A percentile compares a stretch with the other conserved stretches of the same genome.
These are phyloP conservation scores for Chelonus insularis DNA, from an alignment of 1,140 invertebrate genomes.

Conservation along the genomic window DNA sequence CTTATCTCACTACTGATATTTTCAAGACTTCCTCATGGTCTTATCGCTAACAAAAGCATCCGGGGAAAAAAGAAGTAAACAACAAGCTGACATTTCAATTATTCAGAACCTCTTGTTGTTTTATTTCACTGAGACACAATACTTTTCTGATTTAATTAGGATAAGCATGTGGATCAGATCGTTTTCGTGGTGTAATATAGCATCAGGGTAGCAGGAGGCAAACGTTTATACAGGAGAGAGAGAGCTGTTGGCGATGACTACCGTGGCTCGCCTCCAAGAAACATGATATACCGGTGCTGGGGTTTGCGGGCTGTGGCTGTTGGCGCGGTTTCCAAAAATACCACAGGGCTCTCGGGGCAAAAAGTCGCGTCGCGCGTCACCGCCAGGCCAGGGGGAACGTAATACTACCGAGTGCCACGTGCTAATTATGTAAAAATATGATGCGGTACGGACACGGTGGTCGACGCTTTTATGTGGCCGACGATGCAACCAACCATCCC, in stretches of 20 bases:
- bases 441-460: constrained; percentile 50
- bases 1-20: not conserved
- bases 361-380: constrained; percentile 59
- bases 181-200: constrained; percentile 15
- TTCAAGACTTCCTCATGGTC: not conserved
- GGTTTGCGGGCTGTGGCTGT: constrained; percentile 37
- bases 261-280: constrained; percentile 55
- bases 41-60: not conserved
- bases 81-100: constrained; percentile 1
- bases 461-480: constrained; percentile 42
- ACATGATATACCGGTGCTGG: constrained; percentile 52
- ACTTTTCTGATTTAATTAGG: constrained; percentile 38
- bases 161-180: constrained; percentile 32
- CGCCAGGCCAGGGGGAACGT: constrained; percentile 47
- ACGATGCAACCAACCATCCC: constrained; percentile 28
- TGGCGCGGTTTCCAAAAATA: constrained; percentile 57
- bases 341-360: constrained; percentile 51
- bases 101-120: not conserved
- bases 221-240: not conserved
- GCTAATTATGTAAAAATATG: constrained; percentile 62
- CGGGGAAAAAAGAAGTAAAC: not conserved
- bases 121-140: constrained; percentile 22
- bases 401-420: constrained; percentile 50
- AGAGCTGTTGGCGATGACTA: constrained; percentile 25
- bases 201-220: not conserved